phyloP scores from a whole-genome alignment of 2,113 vertebrate genomes.

The Dasypus novemcinctus region DNA sequence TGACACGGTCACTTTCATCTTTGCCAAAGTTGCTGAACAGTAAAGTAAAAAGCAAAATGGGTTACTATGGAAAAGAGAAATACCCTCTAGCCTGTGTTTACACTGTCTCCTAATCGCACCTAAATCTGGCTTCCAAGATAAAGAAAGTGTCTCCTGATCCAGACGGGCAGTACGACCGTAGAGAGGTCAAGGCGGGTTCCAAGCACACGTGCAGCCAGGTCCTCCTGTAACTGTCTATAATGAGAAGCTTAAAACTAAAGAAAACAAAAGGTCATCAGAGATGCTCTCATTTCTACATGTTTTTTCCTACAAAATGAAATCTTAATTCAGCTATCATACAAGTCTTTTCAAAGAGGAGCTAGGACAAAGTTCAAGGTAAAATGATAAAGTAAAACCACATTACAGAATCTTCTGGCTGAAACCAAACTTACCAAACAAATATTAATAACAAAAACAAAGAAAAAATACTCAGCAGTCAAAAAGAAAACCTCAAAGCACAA shows the following conservation, averaged over 20 bases:
- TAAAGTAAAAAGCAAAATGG: background rate
- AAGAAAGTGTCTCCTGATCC: background rate
- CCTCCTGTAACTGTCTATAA: too few relatives aligned
- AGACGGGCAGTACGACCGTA: background rate
- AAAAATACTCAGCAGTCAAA: background rate
- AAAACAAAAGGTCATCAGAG: background rate
- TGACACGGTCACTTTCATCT: constrained; percentile 85
- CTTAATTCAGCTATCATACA: background rate
- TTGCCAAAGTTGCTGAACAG: constrained; percentile 64
- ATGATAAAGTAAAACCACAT: background rate
- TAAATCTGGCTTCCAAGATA: background rate
- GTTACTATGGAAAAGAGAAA: background rate
- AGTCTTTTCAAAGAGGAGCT: background rate
- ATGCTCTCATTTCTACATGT: background rate
- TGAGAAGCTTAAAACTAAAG: background rate
- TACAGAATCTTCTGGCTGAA: background rate
- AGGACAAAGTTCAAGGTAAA: background rate
- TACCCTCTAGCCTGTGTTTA: background rate
- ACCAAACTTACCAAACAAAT: background rate
- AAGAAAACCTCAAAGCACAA: background rate
- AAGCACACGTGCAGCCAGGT: background rate
- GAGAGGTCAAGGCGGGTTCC: background rate
- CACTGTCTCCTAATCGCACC: background rate
- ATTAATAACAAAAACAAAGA: background rate
- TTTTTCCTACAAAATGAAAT: background rate